Base-by-base conservation (phyloP, 1,140 invertebrate genomes). In the Doryteuthis pealeii region DNA sequence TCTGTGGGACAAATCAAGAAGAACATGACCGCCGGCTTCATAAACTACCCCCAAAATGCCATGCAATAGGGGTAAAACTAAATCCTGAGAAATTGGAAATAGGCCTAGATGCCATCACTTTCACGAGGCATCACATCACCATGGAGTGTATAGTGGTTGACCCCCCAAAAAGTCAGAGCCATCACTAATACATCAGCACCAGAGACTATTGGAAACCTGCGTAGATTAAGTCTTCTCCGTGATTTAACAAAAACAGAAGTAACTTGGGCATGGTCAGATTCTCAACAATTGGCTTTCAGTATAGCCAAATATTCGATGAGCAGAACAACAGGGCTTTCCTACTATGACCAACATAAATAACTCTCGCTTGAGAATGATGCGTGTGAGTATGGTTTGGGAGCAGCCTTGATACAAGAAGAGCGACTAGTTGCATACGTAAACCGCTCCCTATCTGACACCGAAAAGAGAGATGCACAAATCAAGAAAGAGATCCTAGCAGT, bases 401-500 rank as follows among this genome's bases (percentile, higher is more conserved):
- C 83, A 43, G 82, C 86, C 15, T 54, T 90, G 2, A 65, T 89
- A 12, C 88, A 40, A 40, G 10, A 90, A 78, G 77, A 88, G 68
- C 77, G 79, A 65, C 86, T 86, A 2, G 77, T 89, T 1, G 76
- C 77, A 28, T 90, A 82, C 83, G 83, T 86, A 4, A 85, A 81
- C 14, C 76, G 83, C 78, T 72, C 76, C 28, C 77, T 90, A 28
- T 86, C 82, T 14, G 70, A 77, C 10, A 78, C 83, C n/a, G 82
- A 89, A 79, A 30, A 71, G 8, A 68, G 70, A 18, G 89, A 86
- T 76, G 81, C 87, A 22, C 85, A 88, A 77, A 90, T 89, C 22
- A 89, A 90, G 76, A 89, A 89, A 73, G 88, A 90, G 78, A 67
- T 86, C 6, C 76, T 87, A 30, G 86, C 86, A 32, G 82, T 89